phyloP scores from a whole-genome alignment of 2,888 invertebrate species.

The Acleris holmiana region DNA sequence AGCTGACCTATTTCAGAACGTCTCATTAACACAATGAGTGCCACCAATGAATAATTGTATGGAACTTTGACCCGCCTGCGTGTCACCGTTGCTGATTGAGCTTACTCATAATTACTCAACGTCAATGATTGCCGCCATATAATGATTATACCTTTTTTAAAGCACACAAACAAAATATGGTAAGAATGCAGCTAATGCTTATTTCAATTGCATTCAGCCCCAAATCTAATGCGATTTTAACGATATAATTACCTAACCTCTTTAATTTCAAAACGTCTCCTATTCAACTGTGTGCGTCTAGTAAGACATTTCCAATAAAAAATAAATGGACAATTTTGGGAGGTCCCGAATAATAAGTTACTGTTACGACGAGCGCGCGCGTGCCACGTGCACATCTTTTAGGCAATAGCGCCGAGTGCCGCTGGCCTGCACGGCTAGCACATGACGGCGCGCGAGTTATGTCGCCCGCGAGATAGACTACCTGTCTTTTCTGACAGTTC shows the following conservation, averaged over 20 bases:
- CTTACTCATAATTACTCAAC: slow-evolving; percentile 49
- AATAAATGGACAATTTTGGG: too few relatives aligned
- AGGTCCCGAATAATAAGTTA: too few relatives aligned
- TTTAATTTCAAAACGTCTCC: background rate
- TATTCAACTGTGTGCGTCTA: background rate
- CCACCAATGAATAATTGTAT: too few relatives aligned
- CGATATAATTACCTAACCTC: background rate
- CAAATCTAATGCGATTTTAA: slow-evolving; percentile 12
- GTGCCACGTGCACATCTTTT: too few relatives aligned
- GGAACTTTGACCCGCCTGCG: too few relatives aligned
- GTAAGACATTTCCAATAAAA: background rate
- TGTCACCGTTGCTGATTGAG: slow-evolving; percentile 38
- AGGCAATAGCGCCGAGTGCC: too few relatives aligned
- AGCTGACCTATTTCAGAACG: slow-evolving; percentile 55
- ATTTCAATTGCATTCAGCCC: background rate
- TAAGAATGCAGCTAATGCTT: slow-evolving; percentile 15
- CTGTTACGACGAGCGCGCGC: too few relatives aligned
- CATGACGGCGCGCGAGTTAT: too few relatives aligned
- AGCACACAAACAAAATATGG: background rate
- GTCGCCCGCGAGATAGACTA: too few relatives aligned
- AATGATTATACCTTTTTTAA: slow-evolving; percentile 3
- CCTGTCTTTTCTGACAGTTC: too few relatives aligned
- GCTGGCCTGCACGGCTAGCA: too few relatives aligned
- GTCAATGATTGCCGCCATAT: slow-evolving; percentile 11
- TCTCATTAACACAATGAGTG: slow-evolving; percentile 55